Evolutionary conservation across 2,888 invertebrate genomes (phyloP).

Genomic region (Norana najaformis): DNA sequence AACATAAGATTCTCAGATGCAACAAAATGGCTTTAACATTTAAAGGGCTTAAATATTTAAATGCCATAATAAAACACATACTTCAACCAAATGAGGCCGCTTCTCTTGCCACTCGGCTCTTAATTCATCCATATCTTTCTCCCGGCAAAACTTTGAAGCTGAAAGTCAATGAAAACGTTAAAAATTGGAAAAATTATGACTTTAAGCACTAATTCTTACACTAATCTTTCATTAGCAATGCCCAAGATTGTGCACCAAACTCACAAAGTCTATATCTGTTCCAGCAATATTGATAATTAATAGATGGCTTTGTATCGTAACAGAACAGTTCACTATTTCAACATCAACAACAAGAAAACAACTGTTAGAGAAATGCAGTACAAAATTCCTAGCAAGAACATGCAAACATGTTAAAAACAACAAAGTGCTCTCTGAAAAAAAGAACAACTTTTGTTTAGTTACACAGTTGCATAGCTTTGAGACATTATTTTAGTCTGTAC

Average conservation of each 20-base stretch:
- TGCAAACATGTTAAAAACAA: neutral
- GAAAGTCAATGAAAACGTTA: neutral
- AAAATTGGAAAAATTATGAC: too few relatives aligned
- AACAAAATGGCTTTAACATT: neutral
- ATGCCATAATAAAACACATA: neutral
- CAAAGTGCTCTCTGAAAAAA: neutral
- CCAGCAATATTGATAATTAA: too few relatives aligned
- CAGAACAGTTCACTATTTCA: too few relatives aligned
- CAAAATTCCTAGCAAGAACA: neutral
- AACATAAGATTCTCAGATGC: neutral
- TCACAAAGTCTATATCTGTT: neutral
- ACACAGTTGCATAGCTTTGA: neutral
- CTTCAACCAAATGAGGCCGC: conserved; percentile 3
- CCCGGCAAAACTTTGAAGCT: neutral
- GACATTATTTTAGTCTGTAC: neutral
- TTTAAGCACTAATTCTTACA: neutral
- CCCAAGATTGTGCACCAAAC: neutral
- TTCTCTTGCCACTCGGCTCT: conserved; percentile 16
- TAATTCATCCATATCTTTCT: conserved; percentile 14
- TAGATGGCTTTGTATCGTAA: too few relatives aligned
- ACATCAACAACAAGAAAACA: neutral
- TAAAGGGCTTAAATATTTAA: too few relatives aligned
- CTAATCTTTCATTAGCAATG: neutral
- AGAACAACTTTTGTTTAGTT: neutral
- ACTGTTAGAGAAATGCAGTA: too few relatives aligned